Evolutionary conservation across 1,140 invertebrate genomes (phyloP).

Genomic region (Macrosteles quadrilineatus): DNA sequence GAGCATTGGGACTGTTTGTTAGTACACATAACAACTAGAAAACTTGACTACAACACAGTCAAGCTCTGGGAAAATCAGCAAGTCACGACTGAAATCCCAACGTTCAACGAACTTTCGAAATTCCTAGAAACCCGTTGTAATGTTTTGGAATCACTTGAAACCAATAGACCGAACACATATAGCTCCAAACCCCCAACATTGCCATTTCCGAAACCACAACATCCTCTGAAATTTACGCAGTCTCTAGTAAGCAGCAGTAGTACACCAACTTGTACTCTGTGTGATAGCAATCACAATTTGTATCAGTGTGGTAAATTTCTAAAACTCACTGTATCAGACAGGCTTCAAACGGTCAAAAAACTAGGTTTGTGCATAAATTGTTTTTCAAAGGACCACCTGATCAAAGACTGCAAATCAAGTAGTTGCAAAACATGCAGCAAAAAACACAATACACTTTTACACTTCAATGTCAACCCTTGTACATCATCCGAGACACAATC

Average conservation of each 20-base stretch:
- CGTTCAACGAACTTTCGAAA: background rate
- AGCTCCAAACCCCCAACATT: background rate
- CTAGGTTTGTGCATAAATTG: too few species aligned
- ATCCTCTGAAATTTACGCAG: background rate
- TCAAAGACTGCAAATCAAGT: background rate
- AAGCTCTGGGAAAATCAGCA: too few species aligned
- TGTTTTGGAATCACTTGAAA: background rate
- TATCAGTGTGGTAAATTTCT: too few species aligned
- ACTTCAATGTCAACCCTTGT: background rate
- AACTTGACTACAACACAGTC: too few species aligned
- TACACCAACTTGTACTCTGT: too few species aligned
- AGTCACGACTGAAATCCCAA: background rate
- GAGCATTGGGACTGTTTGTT: background rate
- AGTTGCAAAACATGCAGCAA: background rate
- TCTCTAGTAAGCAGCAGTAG: too few species aligned
- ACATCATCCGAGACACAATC: background rate
- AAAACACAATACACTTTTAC: background rate
- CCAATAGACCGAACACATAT: background rate
- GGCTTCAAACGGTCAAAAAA: background rate
- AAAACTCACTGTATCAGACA: background rate
- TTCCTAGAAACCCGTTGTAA: background rate
- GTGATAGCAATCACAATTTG: too few species aligned
- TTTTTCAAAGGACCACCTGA: too few species aligned
- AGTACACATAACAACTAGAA: background rate
- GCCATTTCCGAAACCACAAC: background rate